Evolutionary conservation across 2,797 vertebrate species (phyloP).

Genomic region (Apodemus agrarius): DNA sequence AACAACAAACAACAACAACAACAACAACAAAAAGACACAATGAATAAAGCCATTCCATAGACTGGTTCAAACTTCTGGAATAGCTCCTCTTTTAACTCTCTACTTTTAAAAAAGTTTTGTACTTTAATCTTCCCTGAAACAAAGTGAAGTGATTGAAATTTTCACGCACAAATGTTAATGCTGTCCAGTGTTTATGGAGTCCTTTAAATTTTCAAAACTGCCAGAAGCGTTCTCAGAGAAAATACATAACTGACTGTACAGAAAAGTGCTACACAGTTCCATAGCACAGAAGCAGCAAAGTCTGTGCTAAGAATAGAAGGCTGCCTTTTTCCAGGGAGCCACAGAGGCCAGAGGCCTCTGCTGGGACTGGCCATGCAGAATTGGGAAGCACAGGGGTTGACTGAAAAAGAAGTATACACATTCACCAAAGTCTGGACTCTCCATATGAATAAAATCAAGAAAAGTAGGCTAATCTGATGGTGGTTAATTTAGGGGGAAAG

Average conservation of each 20-base stretch:
- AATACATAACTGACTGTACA: not conserved
- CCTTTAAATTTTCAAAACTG: slow-evolving; percentile 58
- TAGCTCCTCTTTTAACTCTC: not conserved
- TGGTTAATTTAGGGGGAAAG: not conserved
- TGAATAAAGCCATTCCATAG: not conserved
- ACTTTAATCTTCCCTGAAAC: slow-evolving; percentile 23
- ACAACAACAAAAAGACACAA: no score
- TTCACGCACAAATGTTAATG: slow-evolving; percentile 54
- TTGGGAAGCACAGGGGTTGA: not conserved
- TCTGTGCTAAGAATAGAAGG: not conserved
- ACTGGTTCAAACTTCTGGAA: not conserved
- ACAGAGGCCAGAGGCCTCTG: not conserved
- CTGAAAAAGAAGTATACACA: not conserved
- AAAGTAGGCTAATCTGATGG: not conserved
- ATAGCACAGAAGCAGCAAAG: not conserved
- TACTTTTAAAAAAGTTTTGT: slow-evolving; percentile 16
- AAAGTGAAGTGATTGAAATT: slow-evolving; percentile 24
- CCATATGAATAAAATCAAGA: not conserved
- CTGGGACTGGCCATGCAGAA: not conserved
- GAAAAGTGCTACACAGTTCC: not conserved
- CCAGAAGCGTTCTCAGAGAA: slow-evolving; percentile 52
- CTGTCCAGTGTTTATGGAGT: not conserved
- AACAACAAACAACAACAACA: no score
- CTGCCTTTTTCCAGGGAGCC: not conserved
- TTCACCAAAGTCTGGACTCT: not conserved